Evolutionary conservation across 2,888 invertebrate genomes (phyloP).

Genomic region (Macaria notata): DNA sequence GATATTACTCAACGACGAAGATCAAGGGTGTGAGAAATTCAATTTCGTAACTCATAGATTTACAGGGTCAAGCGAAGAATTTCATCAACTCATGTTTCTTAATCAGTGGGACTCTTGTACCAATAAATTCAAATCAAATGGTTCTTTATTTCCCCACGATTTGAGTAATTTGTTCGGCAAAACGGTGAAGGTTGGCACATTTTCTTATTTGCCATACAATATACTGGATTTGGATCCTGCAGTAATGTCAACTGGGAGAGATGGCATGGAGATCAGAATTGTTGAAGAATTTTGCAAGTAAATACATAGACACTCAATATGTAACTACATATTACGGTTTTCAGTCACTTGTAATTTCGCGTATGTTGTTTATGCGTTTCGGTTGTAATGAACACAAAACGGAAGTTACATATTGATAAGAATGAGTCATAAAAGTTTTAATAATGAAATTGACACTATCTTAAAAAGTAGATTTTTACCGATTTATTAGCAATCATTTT

Average conservation of each 20-base stretch:
- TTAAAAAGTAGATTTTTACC: too few species aligned
- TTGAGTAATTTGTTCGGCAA: conserved; percentile 71
- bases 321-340: background rate
- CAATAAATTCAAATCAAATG: conserved; percentile 49
- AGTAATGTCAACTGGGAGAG: conserved; percentile 58
- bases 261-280: conserved; percentile 79
- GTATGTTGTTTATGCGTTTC: too few species aligned
- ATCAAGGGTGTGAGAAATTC: conserved; percentile 43
- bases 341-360: too few species aligned
- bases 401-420: too few species aligned
- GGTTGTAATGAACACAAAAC: too few species aligned
- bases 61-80: conserved; percentile 49
- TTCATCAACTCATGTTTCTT: conserved; percentile 49
- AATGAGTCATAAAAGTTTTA: too few species aligned
- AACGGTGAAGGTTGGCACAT: conserved; percentile 75
- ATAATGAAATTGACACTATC: too few species aligned
- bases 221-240: conserved; percentile 64
- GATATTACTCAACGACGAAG: conserved; percentile 40
- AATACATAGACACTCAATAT: background rate
- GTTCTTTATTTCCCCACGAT: conserved; percentile 74
- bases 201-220: conserved; percentile 84
- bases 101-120: conserved; percentile 69
- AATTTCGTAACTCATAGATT: conserved; percentile 70
- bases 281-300: conserved; percentile 77
- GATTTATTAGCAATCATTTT: too few species aligned